These are phyloP conservation scores for Pipra filicauda DNA, from an alignment of 2,113 vertebrate genomes.

Conservation along the genomic window DNA sequence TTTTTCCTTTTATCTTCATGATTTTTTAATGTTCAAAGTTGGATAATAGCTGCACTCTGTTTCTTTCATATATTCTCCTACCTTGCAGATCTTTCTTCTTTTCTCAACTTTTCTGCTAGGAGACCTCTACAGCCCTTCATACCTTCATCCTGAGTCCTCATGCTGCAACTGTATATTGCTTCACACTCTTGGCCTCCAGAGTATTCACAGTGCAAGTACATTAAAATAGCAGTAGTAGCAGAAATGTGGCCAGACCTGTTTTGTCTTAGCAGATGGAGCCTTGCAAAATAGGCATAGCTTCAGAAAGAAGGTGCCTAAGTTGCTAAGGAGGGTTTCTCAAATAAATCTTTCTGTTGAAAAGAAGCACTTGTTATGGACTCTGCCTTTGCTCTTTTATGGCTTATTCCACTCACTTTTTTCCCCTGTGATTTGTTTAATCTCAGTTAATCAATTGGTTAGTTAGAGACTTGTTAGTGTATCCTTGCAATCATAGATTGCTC, in stretches of 20 bases:
- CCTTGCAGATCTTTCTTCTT: not conserved
- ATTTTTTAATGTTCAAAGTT: not conserved
- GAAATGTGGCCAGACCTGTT: conserved; percentile 55
- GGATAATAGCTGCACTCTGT: not conserved
- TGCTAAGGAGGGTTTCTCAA: conserved; percentile 2
- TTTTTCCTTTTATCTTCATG: not conserved
- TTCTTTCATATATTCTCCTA: not conserved
- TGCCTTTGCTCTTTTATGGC: not conserved
- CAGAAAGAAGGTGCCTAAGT: conserved; percentile 1
- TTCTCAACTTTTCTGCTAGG: not conserved
- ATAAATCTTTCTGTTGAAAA: not conserved
- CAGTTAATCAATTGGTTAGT: not conserved
- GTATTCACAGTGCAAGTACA: not conserved
- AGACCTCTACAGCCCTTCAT: not conserved
- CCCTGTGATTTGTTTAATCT: not conserved
- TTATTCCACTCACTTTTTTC: not conserved
- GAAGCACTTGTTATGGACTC: not conserved
- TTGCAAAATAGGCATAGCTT: conserved; percentile 28
- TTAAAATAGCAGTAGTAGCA: conserved; percentile 7
- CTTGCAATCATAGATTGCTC: not conserved
- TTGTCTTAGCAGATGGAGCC: not conserved
- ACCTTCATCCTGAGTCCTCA: not conserved
- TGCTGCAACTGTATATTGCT: not conserved
- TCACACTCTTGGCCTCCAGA: not conserved
- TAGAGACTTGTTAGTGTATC: not conserved